These are phyloP conservation scores for Euclidia mi DNA, from an alignment of 2,888 invertebrate genomes.

Conservation along the genomic window DNA sequence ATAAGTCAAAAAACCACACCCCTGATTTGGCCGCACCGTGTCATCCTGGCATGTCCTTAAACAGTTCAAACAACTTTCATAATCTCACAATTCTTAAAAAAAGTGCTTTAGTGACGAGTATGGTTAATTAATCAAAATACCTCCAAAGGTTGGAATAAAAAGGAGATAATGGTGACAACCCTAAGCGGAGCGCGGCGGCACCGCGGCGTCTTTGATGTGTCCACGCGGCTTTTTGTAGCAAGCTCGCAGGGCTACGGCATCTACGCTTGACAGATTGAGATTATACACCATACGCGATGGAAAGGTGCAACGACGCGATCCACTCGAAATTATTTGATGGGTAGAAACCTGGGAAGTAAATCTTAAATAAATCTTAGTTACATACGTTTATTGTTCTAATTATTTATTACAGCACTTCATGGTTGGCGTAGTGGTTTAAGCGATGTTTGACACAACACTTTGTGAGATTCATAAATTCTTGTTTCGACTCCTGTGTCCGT, in stretches of 20 bases:
- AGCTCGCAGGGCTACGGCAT: constrained; percentile 45
- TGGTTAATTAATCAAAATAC: constrained; percentile 53
- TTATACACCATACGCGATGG: constrained; percentile 28
- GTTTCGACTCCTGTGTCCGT: no score
- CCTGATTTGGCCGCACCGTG: no score
- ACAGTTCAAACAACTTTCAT: no score
- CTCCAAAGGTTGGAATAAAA: constrained; percentile 35
- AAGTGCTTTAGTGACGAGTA: constrained; percentile 30
- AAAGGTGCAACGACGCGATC: constrained; percentile 15
- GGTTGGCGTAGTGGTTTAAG: no score
- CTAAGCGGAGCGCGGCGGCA: constrained; percentile 40
- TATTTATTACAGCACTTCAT: no score
- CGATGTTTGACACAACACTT: no score
- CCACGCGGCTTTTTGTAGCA: constrained; percentile 59
- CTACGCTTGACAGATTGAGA: constrained; percentile 57
- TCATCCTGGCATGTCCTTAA: no score
- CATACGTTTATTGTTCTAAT: no score
- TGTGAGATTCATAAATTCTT: no score
- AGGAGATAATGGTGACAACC: constrained; percentile 49
- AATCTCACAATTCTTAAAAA: constrained; percentile 3
- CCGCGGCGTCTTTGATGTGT: constrained; percentile 51
- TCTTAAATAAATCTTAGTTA: background rate
- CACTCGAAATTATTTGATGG: no score
- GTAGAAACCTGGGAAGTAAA: background rate
- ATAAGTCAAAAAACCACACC: no score